Conservation (phyloP, 2,888 invertebrate genomes). For the Catocala sponsa region DNA sequence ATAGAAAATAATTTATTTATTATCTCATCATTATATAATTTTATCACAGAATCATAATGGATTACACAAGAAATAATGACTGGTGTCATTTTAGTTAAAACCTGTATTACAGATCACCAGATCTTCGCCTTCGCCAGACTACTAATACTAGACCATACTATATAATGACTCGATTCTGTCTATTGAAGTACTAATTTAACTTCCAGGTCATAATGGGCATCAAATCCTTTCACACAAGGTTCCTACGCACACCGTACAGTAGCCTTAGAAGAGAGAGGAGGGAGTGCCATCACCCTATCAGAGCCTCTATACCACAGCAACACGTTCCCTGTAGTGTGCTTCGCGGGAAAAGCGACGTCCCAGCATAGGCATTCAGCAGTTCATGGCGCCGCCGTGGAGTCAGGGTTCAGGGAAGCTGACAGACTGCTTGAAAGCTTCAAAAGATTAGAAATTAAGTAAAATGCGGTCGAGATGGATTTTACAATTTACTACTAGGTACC, state of each 20-base stretch:
- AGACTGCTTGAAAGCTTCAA: slow-evolving; percentile 79
- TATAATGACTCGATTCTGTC: too few relatives aligned
- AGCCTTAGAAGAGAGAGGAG: slow-evolving; percentile 85
- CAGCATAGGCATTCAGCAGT: slow-evolving; percentile 90
- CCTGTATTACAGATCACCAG: too few relatives aligned
- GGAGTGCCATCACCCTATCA: slow-evolving; percentile 85
- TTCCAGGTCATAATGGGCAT: slow-evolving; percentile 90
- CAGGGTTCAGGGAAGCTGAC: slow-evolving; percentile 92
- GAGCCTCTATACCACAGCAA: slow-evolving; percentile 80
- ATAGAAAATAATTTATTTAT: too few relatives aligned
- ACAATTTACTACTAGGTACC: too few relatives aligned
- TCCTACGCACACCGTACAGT: slow-evolving; percentile 90
- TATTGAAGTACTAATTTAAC: not conserved
- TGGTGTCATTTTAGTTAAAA: too few relatives aligned
- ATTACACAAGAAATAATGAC: too few relatives aligned
- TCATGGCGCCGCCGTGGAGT: slow-evolving; percentile 92
- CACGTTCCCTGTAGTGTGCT: slow-evolving; percentile 85
- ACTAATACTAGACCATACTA: too few relatives aligned
- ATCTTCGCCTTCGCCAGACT: too few relatives aligned
- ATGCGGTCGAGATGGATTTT: too few relatives aligned
- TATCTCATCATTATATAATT: too few relatives aligned
- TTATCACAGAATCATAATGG: too few relatives aligned
- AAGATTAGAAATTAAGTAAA: slow-evolving; percentile 31
- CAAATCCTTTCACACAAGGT: slow-evolving; percentile 88
- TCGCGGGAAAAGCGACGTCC: slow-evolving; percentile 91